Evolutionary conservation across 2,888 invertebrate genomes (phyloP).

Genomic region (Vesta saturnalis): DNA sequence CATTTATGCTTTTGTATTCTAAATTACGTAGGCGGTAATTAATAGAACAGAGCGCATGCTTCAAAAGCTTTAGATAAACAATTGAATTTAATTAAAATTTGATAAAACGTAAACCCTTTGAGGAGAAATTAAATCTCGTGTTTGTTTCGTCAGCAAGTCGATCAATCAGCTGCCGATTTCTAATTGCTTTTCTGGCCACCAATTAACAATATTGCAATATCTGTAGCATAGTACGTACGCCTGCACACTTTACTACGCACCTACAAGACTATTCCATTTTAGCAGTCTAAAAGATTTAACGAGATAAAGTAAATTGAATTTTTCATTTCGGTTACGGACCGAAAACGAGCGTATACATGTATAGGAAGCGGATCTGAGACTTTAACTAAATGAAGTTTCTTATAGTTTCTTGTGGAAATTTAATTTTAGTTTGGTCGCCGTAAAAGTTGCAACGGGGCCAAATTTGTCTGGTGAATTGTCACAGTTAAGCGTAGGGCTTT

Average conservation of each 20-base stretch:
- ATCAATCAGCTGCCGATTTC: conserved; percentile 35
- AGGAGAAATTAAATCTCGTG: conserved; percentile 38
- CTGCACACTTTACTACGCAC: conserved; percentile 34
- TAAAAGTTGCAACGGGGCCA: conserved; percentile 45
- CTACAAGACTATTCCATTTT: conserved; percentile 46
- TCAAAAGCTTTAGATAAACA: conserved; percentile 30
- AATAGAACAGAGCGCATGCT: conserved; percentile 27
- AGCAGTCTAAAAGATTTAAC: conserved; percentile 49
- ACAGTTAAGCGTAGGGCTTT: conserved; percentile 12
- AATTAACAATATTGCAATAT: conserved; percentile 39
- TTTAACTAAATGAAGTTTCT: conserved; percentile 50
- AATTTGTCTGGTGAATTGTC: conserved; percentile 42
- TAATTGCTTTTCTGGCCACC: conserved; percentile 40
- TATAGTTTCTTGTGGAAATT: conserved; percentile 45
- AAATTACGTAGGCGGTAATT: conserved; percentile 22
- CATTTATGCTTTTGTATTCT: conserved; percentile 26
- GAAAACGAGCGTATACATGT: conserved; percentile 42
- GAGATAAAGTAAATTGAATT: conserved; percentile 55
- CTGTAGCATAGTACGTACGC: conserved; percentile 19
- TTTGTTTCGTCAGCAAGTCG: conserved; percentile 27
- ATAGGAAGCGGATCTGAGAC: conserved; percentile 45
- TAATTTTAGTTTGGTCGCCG: conserved; percentile 46
- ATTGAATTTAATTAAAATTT: conserved; percentile 38
- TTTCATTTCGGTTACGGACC: conserved; percentile 49
- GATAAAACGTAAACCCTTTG: conserved; percentile 38